These are phyloP conservation scores for Eurytoma californica DNA, from an alignment of 2,888 invertebrate species.

Conservation along the genomic window DNA sequence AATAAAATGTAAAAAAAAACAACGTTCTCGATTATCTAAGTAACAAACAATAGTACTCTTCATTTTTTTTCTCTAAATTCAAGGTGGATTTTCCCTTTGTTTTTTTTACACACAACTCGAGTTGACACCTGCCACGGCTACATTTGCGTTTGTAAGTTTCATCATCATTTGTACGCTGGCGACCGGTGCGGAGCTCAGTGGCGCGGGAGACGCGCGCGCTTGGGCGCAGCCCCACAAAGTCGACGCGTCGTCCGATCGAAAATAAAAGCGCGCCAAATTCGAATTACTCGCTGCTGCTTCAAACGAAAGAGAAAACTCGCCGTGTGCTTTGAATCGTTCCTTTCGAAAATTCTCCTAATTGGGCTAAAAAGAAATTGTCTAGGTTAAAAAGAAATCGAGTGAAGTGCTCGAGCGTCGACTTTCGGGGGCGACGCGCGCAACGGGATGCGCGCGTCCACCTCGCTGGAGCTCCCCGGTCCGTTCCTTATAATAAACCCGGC, in stretches of 20 bases:
- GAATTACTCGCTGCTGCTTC: too few relatives aligned
- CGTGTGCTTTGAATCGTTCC: constrained; percentile 26
- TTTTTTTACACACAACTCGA: constrained; percentile 36
- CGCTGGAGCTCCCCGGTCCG: not conserved
- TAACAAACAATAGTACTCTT: constrained; percentile 75
- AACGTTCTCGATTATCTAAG: constrained; percentile 74
- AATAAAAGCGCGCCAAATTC: too few relatives aligned
- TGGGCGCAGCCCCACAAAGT: constrained; percentile 2
- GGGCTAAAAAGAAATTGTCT: constrained; percentile 24
- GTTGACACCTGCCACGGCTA: constrained; percentile 26
- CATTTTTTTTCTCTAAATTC: constrained; percentile 58
- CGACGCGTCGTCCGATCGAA: not conserved
- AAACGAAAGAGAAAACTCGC: not conserved
- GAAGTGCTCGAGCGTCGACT: not conserved
- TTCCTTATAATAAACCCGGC: constrained; percentile 42
- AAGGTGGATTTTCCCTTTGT: constrained; percentile 50
- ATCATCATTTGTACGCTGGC: constrained; percentile 50
- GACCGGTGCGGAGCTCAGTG: constrained; percentile 7
- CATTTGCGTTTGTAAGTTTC: constrained; percentile 39
- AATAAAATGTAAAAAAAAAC: constrained; percentile 75
- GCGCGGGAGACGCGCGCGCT: not conserved
- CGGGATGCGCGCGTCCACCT: not conserved
- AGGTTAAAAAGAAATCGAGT: constrained; percentile 4
- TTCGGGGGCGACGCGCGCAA: not conserved
- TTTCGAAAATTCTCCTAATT: not conserved